A percentile compares a stretch with the other conserved stretches of the same genome.
phyloP scores from a whole-genome alignment of 2,888 invertebrate species.

The Thera obeliscata region DNA sequence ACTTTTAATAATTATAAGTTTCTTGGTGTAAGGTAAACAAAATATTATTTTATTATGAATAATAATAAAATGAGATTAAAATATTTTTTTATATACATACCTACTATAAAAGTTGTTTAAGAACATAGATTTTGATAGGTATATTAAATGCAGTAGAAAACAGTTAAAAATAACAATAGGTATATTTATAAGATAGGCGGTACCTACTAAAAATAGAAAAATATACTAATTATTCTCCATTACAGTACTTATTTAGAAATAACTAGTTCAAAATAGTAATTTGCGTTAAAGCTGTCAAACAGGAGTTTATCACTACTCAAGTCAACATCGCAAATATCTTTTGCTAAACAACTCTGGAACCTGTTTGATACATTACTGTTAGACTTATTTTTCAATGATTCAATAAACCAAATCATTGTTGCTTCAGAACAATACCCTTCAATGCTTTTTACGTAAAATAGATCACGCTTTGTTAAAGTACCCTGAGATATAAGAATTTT shows the following conservation, averaged over 20 bases:
- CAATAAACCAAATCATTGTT: constrained; percentile 56
- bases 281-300: constrained; percentile 6
- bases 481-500: constrained; percentile 29
- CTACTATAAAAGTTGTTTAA: too few species aligned
- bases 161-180: too few species aligned
- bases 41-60: too few species aligned
- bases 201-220: too few species aligned
- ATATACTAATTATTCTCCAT: too few species aligned
- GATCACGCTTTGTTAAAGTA: constrained; percentile 50
- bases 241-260: background rate
- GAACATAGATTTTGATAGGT: too few species aligned
- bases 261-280: constrained; percentile 30
- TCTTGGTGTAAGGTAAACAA: too few species aligned
- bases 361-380: constrained; percentile 1
- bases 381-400: constrained; percentile 31
- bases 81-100: too few species aligned
- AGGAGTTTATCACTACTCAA: background rate
- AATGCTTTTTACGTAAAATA: constrained; percentile 55
- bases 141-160: too few species aligned
- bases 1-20: too few species aligned
- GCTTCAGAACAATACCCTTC: constrained; percentile 45
- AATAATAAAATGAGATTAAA: too few species aligned
- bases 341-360: constrained; percentile 31
- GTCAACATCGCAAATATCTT: constrained; percentile 15
- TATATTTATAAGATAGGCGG: too few species aligned